These are phyloP conservation scores for Parauchenoglanis punctatus DNA, from an alignment of 2,797 vertebrate species.

Conservation along the genomic window DNA sequence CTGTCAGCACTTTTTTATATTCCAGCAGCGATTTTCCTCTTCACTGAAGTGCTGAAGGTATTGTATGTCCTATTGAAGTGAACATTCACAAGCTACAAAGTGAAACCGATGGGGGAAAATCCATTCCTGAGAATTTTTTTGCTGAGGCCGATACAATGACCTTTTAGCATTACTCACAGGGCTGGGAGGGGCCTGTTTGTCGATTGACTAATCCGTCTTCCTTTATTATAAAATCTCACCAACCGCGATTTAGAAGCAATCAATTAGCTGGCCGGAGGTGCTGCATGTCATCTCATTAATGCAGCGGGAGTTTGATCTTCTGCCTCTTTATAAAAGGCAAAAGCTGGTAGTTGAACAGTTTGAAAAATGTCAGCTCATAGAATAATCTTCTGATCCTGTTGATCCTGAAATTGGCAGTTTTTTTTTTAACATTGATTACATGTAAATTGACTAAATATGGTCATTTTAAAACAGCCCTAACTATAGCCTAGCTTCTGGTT, in stretches of 20 bases:
- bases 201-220: slow-evolving; percentile 65
- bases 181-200: slow-evolving; percentile 66
- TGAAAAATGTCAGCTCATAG: background rate
- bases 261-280: slow-evolving; percentile 48
- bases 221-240: slow-evolving; percentile 68
- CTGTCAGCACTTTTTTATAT: slow-evolving; percentile 75
- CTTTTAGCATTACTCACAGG: slow-evolving; percentile 73
- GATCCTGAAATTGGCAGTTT: background rate
- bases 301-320: background rate
- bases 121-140: slow-evolving; percentile 65
- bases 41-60: slow-evolving; percentile 62
- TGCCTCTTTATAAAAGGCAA: slow-evolving; percentile 24
- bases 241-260: slow-evolving; percentile 71
- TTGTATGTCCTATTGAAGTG: slow-evolving; percentile 64
- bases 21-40: slow-evolving; percentile 59
- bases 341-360: background rate
- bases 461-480: background rate
- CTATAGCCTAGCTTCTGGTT: background rate
- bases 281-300: slow-evolving; percentile 29
- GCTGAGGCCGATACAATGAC: slow-evolving; percentile 77
- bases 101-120: slow-evolving; percentile 74
- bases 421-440: background rate
- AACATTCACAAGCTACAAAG: slow-evolving; percentile 65
- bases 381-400: background rate
- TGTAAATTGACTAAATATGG: background rate